Conservation (phyloP, 2,797 vertebrate species). For the Pogoniulus pusillus region DNA sequence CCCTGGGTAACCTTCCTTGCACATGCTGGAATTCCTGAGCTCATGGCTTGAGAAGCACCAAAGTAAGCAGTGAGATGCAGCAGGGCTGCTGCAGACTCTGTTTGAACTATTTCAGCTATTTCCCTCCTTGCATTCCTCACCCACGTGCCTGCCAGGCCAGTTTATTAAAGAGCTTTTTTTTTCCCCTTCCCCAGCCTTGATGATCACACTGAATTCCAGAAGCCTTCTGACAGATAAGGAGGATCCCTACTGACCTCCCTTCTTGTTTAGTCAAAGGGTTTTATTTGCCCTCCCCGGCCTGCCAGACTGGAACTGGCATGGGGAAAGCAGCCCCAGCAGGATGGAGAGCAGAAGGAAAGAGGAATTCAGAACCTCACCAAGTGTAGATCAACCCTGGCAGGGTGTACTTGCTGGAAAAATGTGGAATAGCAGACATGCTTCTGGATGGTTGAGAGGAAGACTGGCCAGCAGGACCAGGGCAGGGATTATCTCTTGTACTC, state of each 20-base stretch:
- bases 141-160: neutral
- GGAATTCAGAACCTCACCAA: neutral
- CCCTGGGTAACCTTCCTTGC: rapidly evolving
- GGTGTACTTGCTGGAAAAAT: neutral
- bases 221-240: constrained; percentile 5
- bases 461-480: too few species aligned
- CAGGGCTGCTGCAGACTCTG: neutral
- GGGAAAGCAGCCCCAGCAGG: neutral
- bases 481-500: too few species aligned
- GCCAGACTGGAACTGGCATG: neutral
- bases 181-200: neutral
- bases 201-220: constrained; percentile 12
- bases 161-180: neutral
- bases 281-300: neutral
- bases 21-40: neutral
- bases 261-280: neutral
- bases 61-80: neutral
- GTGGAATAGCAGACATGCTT: neutral
- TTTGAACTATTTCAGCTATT: constrained; percentile 64
- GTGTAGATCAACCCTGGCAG: too few species aligned
- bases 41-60: neutral
- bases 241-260: neutral
- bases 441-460: neutral
- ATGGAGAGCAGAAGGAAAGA: neutral
- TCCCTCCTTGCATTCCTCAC: constrained; percentile 56